Conservation (phyloP, 2,888 invertebrate genomes). For the Drosophila pseudotakahashii region DNA sequence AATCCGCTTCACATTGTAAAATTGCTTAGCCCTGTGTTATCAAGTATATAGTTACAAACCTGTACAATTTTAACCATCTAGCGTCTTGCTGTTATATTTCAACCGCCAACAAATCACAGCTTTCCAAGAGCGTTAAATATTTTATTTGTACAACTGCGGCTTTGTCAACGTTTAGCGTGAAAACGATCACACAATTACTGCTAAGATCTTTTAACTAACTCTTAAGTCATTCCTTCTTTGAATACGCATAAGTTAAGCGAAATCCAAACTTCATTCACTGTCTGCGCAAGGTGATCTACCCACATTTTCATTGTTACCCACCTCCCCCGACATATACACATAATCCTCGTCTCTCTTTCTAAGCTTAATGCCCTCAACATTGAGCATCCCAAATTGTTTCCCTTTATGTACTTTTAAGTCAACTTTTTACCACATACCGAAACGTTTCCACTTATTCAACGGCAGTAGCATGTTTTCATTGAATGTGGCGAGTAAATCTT, state of each 20-base stretch:
- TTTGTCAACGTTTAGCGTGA: conserved; percentile 56
- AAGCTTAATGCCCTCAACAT: conserved; percentile 1
- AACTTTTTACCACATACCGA: conserved; percentile 26
- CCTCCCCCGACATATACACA: conserved; percentile 9
- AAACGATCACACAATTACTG: conserved; percentile 51
- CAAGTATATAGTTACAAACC: conserved; percentile 24
- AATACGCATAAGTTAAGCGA: conserved; percentile 70
- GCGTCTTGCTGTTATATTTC: conserved; percentile 52
- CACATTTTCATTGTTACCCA: conserved; percentile 65
- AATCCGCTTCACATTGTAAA: conserved; percentile 56
- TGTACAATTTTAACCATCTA: conserved; percentile 47
- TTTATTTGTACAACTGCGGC: conserved; percentile 13
- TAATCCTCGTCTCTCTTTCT: background rate
- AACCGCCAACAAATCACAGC: conserved; percentile 16
- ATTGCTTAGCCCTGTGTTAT: conserved; percentile 69
- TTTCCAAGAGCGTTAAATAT: conserved; percentile 10
- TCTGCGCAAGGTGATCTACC: conserved; percentile 31
- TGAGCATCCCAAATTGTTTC: conserved; percentile 49
- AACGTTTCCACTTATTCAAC: conserved; percentile 60
- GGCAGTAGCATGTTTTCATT: conserved; percentile 62
- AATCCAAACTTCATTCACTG: conserved; percentile 26
- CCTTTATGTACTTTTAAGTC: conserved; percentile 51
- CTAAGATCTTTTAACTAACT: conserved; percentile 79
- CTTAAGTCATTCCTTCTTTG: conserved; percentile 79
- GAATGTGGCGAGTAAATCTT: conserved; percentile 46